Base-by-base conservation (phyloP, 2,888 invertebrate genomes). In the Globia sparganii region DNA sequence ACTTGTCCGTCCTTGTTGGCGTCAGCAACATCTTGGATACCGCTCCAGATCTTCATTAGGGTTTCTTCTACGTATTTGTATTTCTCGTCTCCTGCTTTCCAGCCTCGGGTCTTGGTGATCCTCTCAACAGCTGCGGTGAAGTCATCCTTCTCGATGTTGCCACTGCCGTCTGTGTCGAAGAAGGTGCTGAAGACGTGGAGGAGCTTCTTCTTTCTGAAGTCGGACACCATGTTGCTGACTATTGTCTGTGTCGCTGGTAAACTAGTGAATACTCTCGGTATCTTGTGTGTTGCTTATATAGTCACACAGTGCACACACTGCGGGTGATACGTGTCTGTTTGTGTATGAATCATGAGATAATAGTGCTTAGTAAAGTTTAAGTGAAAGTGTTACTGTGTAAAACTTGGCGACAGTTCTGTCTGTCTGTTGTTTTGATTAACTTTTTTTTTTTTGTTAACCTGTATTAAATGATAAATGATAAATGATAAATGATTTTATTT, bases 121-220 rank as follows among this genome's bases (percentile, higher is more conserved):
- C 98, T 98, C 97, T 98, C 98, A 78, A 98, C 97, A 13, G 98
- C 98, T 77, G 98, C 95, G 90, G 98, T 98, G 91, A 99, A 98
- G 94, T 99, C 99, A 91, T 98, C 98, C 93, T 98, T 98, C 92
- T 99, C 99, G 88, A 99, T 98, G 86, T 97, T 98, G 28, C 99
- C 99, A 93, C 99, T 99, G 91, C 98, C 98, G 95, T 99, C 98
- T 88, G 98, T 98, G 97, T 99, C 99, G 91, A 99, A 99, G 96
- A 99, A 98, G 77, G 98, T 97, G 92, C 98, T 98, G 97, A 99
- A 99, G 80, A 99, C 98, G 96, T 98, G 98, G 88, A 98, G 97
- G 61, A 99, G 97, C 96, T 99, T 99, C 97, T 98, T 98, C 97
- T 98, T 98, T 93, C 98, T 98, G 96, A 99, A 99, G 91, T 98